A percentile compares a stretch with the other conserved stretches of the same genome.
phyloP scores from a whole-genome alignment of 2,113 vertebrate genomes.

The Colossoma macropomum region DNA sequence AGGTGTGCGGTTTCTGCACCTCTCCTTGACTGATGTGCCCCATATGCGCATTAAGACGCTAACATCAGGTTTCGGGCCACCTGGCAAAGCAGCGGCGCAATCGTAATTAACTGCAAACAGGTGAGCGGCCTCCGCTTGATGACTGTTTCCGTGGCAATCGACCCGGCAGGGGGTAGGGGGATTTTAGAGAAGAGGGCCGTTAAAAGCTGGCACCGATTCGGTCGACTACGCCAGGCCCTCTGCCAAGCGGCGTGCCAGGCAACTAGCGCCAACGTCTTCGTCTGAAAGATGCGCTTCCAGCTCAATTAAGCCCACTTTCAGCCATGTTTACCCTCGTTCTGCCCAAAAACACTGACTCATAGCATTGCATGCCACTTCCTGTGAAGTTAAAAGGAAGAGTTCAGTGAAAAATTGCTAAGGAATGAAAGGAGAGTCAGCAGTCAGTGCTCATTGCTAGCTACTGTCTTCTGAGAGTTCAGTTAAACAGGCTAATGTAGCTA shows the following conservation, averaged over 20 bases:
- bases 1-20: not conserved
- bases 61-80: conserved; percentile 47
- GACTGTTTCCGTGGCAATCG: conserved; percentile 35
- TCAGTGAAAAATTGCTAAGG: too few relatives aligned
- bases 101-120: conserved; percentile 68
- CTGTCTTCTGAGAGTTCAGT: too few relatives aligned
- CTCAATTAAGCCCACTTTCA: conserved; percentile 44
- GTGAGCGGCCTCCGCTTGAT: conserved; percentile 64
- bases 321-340: not conserved
- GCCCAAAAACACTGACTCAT: not conserved
- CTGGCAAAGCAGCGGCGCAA: conserved; percentile 71
- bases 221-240: conserved; percentile 57
- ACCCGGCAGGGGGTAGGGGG: conserved; percentile 53
- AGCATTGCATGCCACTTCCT: too few relatives aligned
- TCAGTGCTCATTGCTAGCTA: too few relatives aligned
- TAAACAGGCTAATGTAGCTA: too few relatives aligned
- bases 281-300: conserved; percentile 58
- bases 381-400: too few relatives aligned
- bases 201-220: conserved; percentile 62
- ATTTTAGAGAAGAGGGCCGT: conserved; percentile 34
- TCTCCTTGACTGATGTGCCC: conserved; percentile 35
- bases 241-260: conserved; percentile 30
- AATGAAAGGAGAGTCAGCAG: too few relatives aligned
- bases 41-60: conserved; percentile 38
- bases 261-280: conserved; percentile 50